A percentile compares a stretch with the other conserved stretches of the same genome.
phyloP scores from a whole-genome alignment of 2,888 invertebrate species.

The Blomia tropicalis region DNA sequence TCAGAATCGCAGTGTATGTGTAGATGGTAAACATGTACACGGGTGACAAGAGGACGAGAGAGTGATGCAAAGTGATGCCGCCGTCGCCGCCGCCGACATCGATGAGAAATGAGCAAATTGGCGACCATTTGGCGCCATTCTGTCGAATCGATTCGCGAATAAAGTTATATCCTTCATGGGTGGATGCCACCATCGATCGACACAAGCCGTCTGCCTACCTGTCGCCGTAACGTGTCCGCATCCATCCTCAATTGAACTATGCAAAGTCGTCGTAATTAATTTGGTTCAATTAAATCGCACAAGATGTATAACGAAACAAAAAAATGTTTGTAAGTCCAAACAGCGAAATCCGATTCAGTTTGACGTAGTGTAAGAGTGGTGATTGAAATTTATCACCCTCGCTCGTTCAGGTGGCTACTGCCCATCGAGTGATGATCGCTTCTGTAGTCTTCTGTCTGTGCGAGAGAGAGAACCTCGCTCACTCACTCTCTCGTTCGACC shows the following conservation, averaged over 20 bases:
- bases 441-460: constrained; percentile 1
- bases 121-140: not conserved
- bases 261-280: constrained; percentile 7
- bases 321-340: not conserved
- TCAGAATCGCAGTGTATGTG: no score
- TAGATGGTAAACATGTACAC: no score
- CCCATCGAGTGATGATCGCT: constrained; percentile 11
- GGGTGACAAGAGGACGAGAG: not conserved
- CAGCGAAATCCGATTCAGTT: not conserved
- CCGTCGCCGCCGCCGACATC: no score
- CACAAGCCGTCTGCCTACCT: not conserved
- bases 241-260: not conserved
- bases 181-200: not conserved
- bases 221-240: not conserved
- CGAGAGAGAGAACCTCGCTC: no score
- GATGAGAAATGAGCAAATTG: not conserved
- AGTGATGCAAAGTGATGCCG: not conserved
- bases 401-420: not conserved
- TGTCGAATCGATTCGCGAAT: not conserved
- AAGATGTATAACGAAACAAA: not conserved
- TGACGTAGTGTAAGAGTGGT: no score
- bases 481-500: not conserved
- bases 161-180: not conserved
- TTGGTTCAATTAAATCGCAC: not conserved
- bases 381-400: constrained; percentile 2